A percentile compares a stretch with the other conserved stretches of the same genome.
Conservation (phyloP, 2,888 invertebrate genomes). For the Archaeoteleia sp. region DNA sequence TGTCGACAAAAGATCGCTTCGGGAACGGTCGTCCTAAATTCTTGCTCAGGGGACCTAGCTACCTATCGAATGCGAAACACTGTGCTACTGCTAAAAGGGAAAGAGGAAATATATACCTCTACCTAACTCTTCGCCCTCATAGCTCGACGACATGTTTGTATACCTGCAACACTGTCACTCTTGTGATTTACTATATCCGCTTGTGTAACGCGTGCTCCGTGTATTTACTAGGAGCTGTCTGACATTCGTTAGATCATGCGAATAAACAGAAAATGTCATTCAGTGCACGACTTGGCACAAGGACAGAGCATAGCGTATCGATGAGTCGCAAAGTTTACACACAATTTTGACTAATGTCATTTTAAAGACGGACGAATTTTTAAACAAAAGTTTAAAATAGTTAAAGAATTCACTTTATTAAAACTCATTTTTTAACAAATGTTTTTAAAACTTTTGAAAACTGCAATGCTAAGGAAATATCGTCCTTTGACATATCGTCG, state of each 20-base stretch:
- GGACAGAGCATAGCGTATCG: too few species aligned
- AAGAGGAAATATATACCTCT: neutral
- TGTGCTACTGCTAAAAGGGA: neutral
- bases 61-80: neutral
- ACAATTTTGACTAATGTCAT: too few species aligned
- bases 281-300: neutral
- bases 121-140: too few species aligned
- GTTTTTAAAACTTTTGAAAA: too few species aligned
- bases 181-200: conserved; percentile 11
- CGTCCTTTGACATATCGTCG: too few species aligned
- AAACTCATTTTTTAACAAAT: too few species aligned
- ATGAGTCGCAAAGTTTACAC: too few species aligned
- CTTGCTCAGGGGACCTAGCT: neutral
- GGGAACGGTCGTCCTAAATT: neutral
- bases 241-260: conserved; percentile 1
- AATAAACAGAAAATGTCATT: neutral
- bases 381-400: too few species aligned
- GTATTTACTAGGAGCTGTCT: neutral
- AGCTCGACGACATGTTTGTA: conserved; percentile 4
- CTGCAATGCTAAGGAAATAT: too few species aligned
- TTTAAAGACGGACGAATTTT: too few species aligned
- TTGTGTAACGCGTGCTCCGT: conserved; percentile 5
- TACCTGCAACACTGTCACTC: conserved; percentile 2
- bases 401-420: too few species aligned
- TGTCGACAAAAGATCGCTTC: neutral